These are phyloP conservation scores for Cercopithecus mitis DNA, from an alignment of 2,797 vertebrate species.

Conservation along the genomic window DNA sequence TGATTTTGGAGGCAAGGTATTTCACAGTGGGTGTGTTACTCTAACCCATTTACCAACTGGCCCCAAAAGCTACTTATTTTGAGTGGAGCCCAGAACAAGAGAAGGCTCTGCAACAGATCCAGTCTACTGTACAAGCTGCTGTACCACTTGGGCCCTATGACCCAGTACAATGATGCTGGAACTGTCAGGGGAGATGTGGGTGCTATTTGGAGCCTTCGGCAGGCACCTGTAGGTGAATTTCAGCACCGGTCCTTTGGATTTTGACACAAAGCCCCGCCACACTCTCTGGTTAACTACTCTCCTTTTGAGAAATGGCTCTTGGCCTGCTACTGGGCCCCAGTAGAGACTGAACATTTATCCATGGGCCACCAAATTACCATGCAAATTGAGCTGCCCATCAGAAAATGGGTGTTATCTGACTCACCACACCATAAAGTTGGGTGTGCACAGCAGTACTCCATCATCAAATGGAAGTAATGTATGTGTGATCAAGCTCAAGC, in stretches of 20 bases:
- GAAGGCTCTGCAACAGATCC: not conserved
- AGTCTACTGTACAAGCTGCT: not conserved
- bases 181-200: too few relatives aligned
- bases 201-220: not conserved
- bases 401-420: not conserved
- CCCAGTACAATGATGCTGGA: not conserved
- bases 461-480: not conserved
- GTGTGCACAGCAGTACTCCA: too few relatives aligned
- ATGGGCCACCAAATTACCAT: not conserved
- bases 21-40: not conserved
- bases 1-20: not conserved
- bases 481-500: not conserved
- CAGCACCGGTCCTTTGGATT: not conserved
- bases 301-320: not conserved
- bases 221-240: not conserved
- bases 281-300: not conserved
- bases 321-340: not conserved
- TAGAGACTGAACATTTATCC: not conserved
- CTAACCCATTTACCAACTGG: not conserved
- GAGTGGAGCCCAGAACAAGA: not conserved
- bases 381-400: not conserved
- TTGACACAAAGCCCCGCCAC: not conserved
- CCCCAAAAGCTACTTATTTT: not conserved
- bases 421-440: not conserved
- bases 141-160: not conserved